Percentiles rank a stretch among this genome's conserved stretches.
These are phyloP conservation scores for Xestia sexstrigata DNA, from an alignment of 2,888 invertebrate genomes.

Conservation along the genomic window DNA sequence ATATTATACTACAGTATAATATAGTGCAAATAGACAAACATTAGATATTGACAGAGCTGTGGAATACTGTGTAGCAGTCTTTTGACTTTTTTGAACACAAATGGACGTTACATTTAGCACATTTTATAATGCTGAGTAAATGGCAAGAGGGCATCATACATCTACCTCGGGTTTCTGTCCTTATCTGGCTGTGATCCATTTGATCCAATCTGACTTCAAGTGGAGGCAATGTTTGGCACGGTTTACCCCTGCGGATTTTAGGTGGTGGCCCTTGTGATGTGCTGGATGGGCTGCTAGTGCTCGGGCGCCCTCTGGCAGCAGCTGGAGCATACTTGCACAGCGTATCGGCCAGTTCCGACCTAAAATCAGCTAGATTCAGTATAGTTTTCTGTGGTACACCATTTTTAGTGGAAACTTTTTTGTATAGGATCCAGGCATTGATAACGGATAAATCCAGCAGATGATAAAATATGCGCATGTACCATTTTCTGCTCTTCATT, in stretches of 20 bases:
- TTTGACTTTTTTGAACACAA: conserved; percentile 1
- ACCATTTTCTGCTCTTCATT: conserved; percentile 58
- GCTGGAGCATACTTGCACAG: conserved; percentile 45
- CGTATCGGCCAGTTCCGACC: conserved; percentile 44
- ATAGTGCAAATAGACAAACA: background rate
- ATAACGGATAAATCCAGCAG: conserved; percentile 51
- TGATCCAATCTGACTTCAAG: conserved; percentile 56
- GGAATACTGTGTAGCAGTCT: conserved; percentile 25
- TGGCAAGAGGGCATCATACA: no score
- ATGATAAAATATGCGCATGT: conserved; percentile 54
- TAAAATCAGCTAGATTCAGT: conserved; percentile 59
- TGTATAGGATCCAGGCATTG: conserved; percentile 54
- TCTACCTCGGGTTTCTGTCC: conserved; percentile 43
- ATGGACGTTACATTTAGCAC: conserved; percentile 6
- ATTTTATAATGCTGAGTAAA: conserved; percentile 21
- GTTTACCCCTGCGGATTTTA: conserved; percentile 63
- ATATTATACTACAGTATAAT: no score
- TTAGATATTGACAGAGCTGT: conserved; percentile 5
- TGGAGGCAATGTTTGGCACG: conserved; percentile 56
- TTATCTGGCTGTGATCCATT: conserved; percentile 59
- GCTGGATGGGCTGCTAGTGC: conserved; percentile 54
- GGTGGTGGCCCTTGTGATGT: conserved; percentile 47
- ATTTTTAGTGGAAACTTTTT: conserved; percentile 44
- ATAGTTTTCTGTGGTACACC: conserved; percentile 42
- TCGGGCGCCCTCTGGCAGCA: conserved; percentile 62